phyloP scores from a whole-genome alignment of 2,888 invertebrate species.

The Eupithecia subumbrata region DNA sequence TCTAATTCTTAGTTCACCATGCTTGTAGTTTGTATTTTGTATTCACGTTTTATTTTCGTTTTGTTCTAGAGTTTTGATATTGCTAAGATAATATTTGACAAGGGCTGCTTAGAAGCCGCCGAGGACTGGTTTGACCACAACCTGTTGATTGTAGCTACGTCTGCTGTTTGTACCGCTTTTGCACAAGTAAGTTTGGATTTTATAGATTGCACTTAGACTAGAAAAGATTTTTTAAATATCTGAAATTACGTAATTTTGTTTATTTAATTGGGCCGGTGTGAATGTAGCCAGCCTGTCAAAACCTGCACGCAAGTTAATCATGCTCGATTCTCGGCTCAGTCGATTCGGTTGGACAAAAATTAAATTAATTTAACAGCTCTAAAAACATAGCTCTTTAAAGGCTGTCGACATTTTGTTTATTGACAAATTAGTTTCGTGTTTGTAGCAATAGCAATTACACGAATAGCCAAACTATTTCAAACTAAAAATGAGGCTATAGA shows the following conservation, averaged over 20 bases:
- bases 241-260: too few species aligned
- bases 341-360: not conserved
- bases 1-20: constrained; percentile 11
- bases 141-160: constrained; percentile 95
- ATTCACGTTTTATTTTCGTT: constrained; percentile 64
- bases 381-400: not conserved
- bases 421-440: too few species aligned
- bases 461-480: too few species aligned
- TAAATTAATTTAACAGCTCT: not conserved
- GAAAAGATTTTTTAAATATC: too few species aligned
- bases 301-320: not conserved
- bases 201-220: constrained; percentile 57
- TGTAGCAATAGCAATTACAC: too few species aligned
- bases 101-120: constrained; percentile 96
- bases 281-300: not conserved
- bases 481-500: too few species aligned
- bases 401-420: too few species aligned
- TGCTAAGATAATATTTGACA: constrained; percentile 94
- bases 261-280: not conserved
- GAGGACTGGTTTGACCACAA: constrained; percentile 98
- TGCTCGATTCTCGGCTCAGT: too few species aligned
- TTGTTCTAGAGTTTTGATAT: constrained; percentile 89
- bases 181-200: constrained; percentile 91
- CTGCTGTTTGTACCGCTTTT: constrained; percentile 94
- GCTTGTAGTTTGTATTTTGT: constrained; percentile 29